phyloP scores from a whole-genome alignment of 2,113 vertebrate genomes.

The Entomyzon cyanotis region DNA sequence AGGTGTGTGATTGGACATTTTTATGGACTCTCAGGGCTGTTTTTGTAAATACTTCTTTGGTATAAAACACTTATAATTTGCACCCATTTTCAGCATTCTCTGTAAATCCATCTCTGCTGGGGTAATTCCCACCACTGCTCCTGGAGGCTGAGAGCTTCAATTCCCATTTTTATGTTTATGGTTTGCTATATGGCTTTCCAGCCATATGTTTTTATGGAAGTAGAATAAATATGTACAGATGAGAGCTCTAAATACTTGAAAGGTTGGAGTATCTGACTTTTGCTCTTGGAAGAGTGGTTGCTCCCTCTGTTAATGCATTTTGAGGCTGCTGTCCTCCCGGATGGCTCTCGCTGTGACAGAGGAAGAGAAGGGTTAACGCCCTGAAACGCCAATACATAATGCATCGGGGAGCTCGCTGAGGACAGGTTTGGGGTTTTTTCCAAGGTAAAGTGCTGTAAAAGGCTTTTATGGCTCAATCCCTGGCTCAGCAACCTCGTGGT shows the following conservation, averaged over 20 bases:
- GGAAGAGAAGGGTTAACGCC: neutral
- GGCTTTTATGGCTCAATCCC: neutral
- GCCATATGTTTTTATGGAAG: neutral
- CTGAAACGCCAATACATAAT: neutral
- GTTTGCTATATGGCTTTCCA: neutral
- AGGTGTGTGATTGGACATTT: fast-evolving
- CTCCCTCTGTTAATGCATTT: neutral
- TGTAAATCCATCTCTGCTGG: neutral
- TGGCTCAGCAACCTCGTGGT: neutral
- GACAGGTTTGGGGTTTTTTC: fast-evolving
- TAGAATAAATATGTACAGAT: neutral
- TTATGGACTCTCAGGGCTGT: neutral
- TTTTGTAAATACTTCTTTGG: neutral
- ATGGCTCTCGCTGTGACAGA: neutral
- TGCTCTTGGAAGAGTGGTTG: neutral
- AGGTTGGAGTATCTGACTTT: neutral
- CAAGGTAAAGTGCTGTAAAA: neutral
- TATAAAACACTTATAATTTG: neutral
- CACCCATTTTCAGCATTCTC: neutral
- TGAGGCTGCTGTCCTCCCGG: fast-evolving
- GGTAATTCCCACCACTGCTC: neutral
- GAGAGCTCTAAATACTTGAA: neutral
- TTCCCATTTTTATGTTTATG: neutral
- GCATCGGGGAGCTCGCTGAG: neutral
- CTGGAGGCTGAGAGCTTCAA: neutral